Base-by-base conservation (phyloP, 2,113 vertebrate species). In the Bathybates hornii region DNA sequence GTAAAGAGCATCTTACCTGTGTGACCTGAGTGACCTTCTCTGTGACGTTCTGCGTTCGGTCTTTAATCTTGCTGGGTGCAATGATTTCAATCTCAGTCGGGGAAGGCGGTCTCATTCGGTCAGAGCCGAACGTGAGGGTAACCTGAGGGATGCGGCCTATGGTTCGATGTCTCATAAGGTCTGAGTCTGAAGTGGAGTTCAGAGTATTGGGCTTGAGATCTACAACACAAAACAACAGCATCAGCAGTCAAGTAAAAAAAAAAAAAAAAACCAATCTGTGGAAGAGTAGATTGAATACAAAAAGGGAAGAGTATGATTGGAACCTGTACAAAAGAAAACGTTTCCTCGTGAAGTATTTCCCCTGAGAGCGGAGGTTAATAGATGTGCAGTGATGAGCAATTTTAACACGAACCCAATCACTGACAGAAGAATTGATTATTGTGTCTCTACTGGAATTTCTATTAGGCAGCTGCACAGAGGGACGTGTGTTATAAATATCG, bases 1-100 rank as follows among this genome's bases (percentile, higher is more conserved):
- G 1, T 32, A 16, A 82, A 66, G 32, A 21, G 13, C 14, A 9
- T 57, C 88, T 87, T 27, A 99, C 98, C 98, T 99, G 99, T 1
- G 98, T 99, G 95, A 99, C 99, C 86, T 99, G 99, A 2, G 99
- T 99, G 95, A 99, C 99, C 93, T 99, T 99, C 96, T 99, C 99
- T 0, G 98, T 99, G 95, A 99, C 99, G 0, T 99, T 98, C 96
- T 99, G 99, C 1, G 98, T 98, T 52, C 98, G 96, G 63, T 99
- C 99, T 85, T 98, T 98, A 87, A 99, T 97, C 89, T 98, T 99
- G 96, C 98, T 98, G 14, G 98, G 98, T 0, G 98, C 98, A 0
- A 99, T 98, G 86, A 99, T 99, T 96, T 99, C 99, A 0, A 99
- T 99, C 94, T 99, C 98, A 0, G 97, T 96, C 89, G 98, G 97